Evolutionary conservation across 2,113 vertebrate genomes (phyloP).

Genomic region (Myodes glareolus): DNA sequence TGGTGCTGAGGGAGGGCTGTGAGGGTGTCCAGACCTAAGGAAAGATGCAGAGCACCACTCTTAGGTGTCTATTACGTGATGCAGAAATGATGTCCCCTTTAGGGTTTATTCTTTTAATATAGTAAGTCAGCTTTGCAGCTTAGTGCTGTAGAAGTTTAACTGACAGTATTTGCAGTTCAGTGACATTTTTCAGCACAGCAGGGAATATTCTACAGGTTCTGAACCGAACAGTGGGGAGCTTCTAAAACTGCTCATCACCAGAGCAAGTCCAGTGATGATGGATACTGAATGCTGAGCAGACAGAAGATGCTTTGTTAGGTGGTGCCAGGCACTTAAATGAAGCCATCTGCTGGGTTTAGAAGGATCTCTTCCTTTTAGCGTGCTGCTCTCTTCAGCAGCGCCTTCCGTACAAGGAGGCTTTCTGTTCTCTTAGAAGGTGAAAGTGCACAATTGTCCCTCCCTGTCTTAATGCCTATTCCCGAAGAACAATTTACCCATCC

Average conservation of each 20-base stretch:
- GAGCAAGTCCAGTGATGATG: not conserved
- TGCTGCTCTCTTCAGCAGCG: not conserved
- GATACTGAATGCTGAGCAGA: not conserved
- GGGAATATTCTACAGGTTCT: not conserved
- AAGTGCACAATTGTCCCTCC: not conserved
- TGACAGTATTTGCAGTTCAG: not conserved
- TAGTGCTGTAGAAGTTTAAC: not conserved
- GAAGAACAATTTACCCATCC: not conserved
- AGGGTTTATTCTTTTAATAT: not conserved
- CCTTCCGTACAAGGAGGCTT: not conserved
- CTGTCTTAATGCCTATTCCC: not conserved
- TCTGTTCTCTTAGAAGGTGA: not conserved
- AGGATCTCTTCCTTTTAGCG: constrained; percentile 1
- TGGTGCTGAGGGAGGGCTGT: too few relatives aligned
- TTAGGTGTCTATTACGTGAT: not conserved
- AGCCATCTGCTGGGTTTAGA: not conserved
- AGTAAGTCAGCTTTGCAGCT: not conserved
- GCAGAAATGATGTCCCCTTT: not conserved
- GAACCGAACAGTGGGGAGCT: not conserved
- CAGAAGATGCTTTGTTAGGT: not conserved
- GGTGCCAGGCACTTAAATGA: not conserved
- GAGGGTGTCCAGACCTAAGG: not conserved
- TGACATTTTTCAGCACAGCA: not conserved
- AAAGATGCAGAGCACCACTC: not conserved
- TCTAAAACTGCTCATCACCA: not conserved